Base-by-base conservation (phyloP, 2,797 vertebrate species). In the Psittacula echo region DNA sequence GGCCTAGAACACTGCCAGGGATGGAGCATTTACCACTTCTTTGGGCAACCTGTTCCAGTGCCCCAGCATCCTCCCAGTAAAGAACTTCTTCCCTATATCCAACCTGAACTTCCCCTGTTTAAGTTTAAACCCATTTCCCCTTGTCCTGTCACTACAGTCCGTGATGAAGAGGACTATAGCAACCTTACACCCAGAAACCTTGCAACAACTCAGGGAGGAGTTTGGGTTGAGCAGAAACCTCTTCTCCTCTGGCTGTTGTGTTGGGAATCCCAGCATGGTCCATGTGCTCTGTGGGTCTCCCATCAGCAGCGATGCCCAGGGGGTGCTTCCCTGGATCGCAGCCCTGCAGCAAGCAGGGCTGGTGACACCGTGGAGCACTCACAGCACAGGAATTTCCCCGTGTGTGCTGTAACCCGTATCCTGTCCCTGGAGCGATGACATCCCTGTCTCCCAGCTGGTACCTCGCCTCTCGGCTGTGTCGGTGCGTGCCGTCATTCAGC, bases 281-380 rank as follows among this genome's bases (percentile, higher is more conserved):
- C 9, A 0, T 5, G 29, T 23, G 44, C 45, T 61, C 61, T 30
- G 61, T 7, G 65, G 37, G 9, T 74, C 5, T 56, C 48, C 51
- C 26, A 6, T 34, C 44, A 34, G 41, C 42, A 26, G 37, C 0
- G 3, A 30, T 42, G 62, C 41, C 51, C 15, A 2, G 47, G 0
- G 14, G 53, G 29, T 0, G 0, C n/a, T 61, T 5, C 21, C 30
- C 45, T 3, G 3, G 54, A 54, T 70, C 4, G 29, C 66, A 65
- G 56, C 30, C 86, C n/a, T 7, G 56, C 80, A 0, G 20, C 0
- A 4, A 34, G 81, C 29, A 5, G 39, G 23, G 64, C 39, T 62
- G 85, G 54, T 5, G 50, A 75, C 8, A n/a, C 78, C 51, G 41
- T 0, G 0, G 80, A 62, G 78, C 39, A 70, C n/a, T 89, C 89